Evolutionary conservation across 1,140 invertebrate species (phyloP).

Genomic region (Nebria ingens): DNA sequence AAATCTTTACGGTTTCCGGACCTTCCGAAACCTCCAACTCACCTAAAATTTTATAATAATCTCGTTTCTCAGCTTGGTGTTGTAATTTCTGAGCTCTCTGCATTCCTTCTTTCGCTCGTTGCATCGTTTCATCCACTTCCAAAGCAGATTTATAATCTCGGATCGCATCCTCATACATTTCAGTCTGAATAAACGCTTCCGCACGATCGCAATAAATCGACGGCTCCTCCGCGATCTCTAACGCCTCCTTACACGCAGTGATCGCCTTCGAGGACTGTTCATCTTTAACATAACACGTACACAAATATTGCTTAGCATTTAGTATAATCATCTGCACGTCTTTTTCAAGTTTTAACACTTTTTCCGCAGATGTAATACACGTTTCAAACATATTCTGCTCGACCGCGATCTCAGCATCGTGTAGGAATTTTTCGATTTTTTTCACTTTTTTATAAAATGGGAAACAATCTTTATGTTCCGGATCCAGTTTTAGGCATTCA

Average conservation of each 20-base stretch:
- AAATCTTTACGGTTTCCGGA: too few species aligned
- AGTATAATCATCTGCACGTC: constrained; percentile 61
- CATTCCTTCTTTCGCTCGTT: constrained; percentile 81
- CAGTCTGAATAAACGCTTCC: constrained; percentile 81
- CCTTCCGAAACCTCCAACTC: too few species aligned
- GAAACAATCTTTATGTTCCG: constrained; percentile 93
- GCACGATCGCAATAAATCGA: constrained; percentile 81
- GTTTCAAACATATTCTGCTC: constrained; percentile 59
- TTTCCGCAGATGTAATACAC: constrained; percentile 65
- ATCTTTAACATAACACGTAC: constrained; percentile 60
- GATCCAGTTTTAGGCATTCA: constrained; percentile 95
- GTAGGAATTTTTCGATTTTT: constrained; percentile 82
- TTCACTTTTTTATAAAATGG: constrained; percentile 96
- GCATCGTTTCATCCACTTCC: constrained; percentile 69
- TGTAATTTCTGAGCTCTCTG: constrained; percentile 85
- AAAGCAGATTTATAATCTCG: constrained; percentile 77
- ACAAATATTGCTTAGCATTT: constrained; percentile 61
- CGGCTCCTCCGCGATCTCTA: constrained; percentile 67
- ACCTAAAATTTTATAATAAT: constrained; percentile 99
- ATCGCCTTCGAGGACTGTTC: constrained; percentile 57
- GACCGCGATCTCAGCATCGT: constrained; percentile 57
- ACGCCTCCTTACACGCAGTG: constrained; percentile 65
- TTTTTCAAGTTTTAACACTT: constrained; percentile 57
- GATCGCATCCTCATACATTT: constrained; percentile 91
- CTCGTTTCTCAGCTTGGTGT: constrained; percentile 85